Percentiles rank a stretch among this genome's conserved stretches.
These are phyloP conservation scores for Neotoxoptera formosana DNA, from an alignment of 1,140 invertebrate species.

Conservation along the genomic window DNA sequence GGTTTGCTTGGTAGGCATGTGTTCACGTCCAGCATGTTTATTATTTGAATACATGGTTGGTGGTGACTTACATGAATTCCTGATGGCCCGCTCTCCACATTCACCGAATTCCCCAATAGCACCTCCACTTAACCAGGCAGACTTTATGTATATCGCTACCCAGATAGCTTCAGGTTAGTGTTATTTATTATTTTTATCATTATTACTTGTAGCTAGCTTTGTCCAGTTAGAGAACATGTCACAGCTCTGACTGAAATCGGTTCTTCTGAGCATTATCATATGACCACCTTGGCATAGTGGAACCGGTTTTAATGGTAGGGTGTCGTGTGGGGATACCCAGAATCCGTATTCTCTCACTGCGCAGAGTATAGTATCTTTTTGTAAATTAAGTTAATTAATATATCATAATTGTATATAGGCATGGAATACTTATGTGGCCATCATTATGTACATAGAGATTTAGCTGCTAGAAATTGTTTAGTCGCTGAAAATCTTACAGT, in stretches of 20 bases:
- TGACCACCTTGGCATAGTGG: too few relatives aligned
- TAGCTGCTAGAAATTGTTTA: slow-evolving; percentile 95
- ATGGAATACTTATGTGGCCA: slow-evolving; percentile 96
- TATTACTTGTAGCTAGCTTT: not conserved
- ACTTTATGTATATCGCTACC: slow-evolving; percentile 84
- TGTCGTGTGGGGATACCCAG: too few relatives aligned
- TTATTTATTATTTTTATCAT: not conserved
- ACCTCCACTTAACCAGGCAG: slow-evolving; percentile 77
- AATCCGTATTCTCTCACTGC: not conserved
- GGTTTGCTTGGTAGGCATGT: slow-evolving; percentile 92
- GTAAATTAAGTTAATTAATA: not conserved
- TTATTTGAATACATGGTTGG: slow-evolving; percentile 95
- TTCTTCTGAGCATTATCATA: too few relatives aligned
- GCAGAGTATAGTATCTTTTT: not conserved
- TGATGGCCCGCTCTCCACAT: slow-evolving; percentile 86
- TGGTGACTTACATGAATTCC: slow-evolving; percentile 94
- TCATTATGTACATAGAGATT: slow-evolving; percentile 96
- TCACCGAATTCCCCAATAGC: slow-evolving; percentile 68
- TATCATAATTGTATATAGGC: slow-evolving; percentile 65
- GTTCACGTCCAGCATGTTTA: slow-evolving; percentile 92
- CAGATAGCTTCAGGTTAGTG: slow-evolving; percentile 85
- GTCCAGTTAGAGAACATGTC: not conserved
- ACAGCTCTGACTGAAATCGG: too few relatives aligned
- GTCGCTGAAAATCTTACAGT: slow-evolving; percentile 92
- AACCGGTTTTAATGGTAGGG: too few relatives aligned